phyloP scores from a whole-genome alignment of 2,888 invertebrate genomes.

The Philereme transversata region DNA sequence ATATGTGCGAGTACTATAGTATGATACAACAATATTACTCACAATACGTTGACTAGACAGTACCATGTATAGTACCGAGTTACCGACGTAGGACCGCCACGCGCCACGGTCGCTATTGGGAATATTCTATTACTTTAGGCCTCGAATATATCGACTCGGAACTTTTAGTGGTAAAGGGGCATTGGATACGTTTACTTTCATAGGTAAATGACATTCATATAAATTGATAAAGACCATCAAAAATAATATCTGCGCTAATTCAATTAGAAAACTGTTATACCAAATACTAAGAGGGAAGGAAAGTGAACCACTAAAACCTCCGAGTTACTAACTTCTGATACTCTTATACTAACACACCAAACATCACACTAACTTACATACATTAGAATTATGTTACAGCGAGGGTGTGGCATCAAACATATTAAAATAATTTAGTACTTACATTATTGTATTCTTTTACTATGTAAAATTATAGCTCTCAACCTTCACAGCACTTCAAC shows the following conservation, averaged over 20 bases:
- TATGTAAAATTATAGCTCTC: constrained; percentile 73
- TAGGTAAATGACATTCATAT: constrained; percentile 24
- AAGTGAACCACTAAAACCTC: constrained; percentile 60
- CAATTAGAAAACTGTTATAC: constrained; percentile 19
- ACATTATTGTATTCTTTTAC: constrained; percentile 60
- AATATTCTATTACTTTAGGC: constrained; percentile 56
- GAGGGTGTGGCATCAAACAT: constrained; percentile 76
- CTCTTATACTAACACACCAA: constrained; percentile 65
- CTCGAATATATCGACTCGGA: constrained; percentile 54
- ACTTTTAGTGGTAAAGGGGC: constrained; percentile 54
- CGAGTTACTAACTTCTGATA: constrained; percentile 52
- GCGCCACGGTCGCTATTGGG: constrained; percentile 55
- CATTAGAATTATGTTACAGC: constrained; percentile 68
- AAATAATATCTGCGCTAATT: constrained; percentile 31
- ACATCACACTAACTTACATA: constrained; percentile 62
- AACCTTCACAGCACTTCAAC: constrained; percentile 73
- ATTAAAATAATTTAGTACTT: constrained; percentile 83
- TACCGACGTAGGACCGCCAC: constrained; percentile 56
- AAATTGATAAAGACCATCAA: constrained; percentile 26
- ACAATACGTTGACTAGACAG: constrained; percentile 81
- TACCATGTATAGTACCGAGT: constrained; percentile 72
- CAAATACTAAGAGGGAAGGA: constrained; percentile 8
- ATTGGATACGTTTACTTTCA: constrained; percentile 10
- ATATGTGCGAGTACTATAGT: constrained; percentile 66
- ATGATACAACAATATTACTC: constrained; percentile 72